phyloP scores from a whole-genome alignment of 1,140 invertebrate species.

The Anastrepha obliqua region DNA sequence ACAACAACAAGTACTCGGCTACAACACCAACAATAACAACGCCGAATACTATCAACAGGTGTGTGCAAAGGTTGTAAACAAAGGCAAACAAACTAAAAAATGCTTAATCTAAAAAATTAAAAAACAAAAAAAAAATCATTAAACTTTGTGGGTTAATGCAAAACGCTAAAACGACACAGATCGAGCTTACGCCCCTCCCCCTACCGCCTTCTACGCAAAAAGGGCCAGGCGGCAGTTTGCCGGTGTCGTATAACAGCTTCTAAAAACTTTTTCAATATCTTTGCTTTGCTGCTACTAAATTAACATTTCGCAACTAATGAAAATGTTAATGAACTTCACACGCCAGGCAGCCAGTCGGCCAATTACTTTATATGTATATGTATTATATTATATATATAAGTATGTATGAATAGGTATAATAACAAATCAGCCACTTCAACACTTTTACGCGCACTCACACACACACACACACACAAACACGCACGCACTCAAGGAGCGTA shows the following conservation, averaged over 20 bases:
- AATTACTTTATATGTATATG: neutral
- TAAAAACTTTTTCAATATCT: conserved; percentile 61
- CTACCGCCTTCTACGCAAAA: neutral
- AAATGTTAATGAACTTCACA: conserved; percentile 60
- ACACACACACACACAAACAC: neutral
- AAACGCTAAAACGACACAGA: neutral
- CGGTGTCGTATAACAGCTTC: neutral
- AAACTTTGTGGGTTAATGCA: neutral
- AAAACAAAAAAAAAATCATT: neutral
- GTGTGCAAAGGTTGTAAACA: conserved; percentile 61
- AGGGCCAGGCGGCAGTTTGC: neutral
- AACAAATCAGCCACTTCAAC: conserved; percentile 31
- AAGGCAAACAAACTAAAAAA: conserved; percentile 20
- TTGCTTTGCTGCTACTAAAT: conserved; percentile 53
- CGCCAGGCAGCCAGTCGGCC: conserved; percentile 6
- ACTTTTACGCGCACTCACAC: neutral
- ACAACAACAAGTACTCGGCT: neutral
- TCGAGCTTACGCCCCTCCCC: neutral
- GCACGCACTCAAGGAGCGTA: neutral
- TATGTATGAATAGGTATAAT: neutral
- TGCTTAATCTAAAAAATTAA: conserved; percentile 53
- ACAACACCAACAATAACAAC: conserved; percentile 58
- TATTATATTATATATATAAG: neutral
- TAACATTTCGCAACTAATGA: conserved; percentile 71
- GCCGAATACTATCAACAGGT: conserved; percentile 61